Conservation (phyloP, 1,140 invertebrate genomes). For the Brachionus rotundiformis region DNA sequence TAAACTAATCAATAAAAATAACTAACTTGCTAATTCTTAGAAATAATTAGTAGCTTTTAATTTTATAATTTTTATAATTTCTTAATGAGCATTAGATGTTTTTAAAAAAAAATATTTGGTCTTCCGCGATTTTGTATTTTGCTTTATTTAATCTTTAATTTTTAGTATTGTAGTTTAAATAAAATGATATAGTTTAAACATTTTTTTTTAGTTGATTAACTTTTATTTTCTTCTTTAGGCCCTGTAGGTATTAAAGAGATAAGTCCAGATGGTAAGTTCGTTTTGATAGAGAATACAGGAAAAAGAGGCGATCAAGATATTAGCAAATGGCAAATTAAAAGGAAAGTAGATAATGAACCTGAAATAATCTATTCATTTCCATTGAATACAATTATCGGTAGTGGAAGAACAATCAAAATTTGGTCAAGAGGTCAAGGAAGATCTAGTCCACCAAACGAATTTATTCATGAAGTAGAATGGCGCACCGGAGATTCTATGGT, state of each 20-base stretch:
- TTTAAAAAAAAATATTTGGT: not conserved
- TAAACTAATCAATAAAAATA: not conserved
- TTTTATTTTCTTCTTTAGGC: slow-evolving; percentile 53
- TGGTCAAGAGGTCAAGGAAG: slow-evolving; percentile 53
- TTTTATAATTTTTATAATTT: not conserved
- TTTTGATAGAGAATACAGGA: slow-evolving; percentile 54
- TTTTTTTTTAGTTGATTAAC: not conserved
- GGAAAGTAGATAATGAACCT: slow-evolving; percentile 40
- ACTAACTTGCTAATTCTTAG: not conserved
- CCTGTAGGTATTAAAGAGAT: slow-evolving; percentile 65
- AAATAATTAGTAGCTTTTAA: slow-evolving; percentile 8
- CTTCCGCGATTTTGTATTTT: not conserved
- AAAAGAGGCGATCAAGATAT: slow-evolving; percentile 36
- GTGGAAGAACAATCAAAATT: slow-evolving; percentile 51
- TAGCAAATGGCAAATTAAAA: slow-evolving; percentile 39
- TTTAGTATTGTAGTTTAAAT: slow-evolving; percentile 10
- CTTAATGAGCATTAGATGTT: not conserved
- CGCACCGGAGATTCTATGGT: slow-evolving; percentile 48
- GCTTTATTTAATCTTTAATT: not conserved
- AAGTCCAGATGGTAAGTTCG: slow-evolving; percentile 66
- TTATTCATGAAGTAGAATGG: slow-evolving; percentile 53
- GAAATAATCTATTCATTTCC: slow-evolving; percentile 43
- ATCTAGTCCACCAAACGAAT: slow-evolving; percentile 16
- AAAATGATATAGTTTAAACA: not conserved
- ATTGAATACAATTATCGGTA: not conserved